Base-by-base conservation (phyloP, 2,797 vertebrate genomes). In the Astyanax mexicanus region DNA sequence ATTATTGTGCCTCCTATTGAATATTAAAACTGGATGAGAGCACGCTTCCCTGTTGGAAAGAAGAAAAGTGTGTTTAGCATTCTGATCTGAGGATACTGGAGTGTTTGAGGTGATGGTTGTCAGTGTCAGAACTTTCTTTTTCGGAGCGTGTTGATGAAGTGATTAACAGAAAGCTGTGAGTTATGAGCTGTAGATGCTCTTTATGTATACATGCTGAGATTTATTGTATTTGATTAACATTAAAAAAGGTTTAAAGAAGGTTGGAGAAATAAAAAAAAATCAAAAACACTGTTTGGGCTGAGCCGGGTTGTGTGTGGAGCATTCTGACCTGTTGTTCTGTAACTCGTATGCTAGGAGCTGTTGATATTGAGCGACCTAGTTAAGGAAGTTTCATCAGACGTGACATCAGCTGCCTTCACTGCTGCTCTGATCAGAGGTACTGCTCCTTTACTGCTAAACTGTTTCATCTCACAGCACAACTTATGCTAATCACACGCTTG, bases 21-120 rank as follows among this genome's bases (percentile, higher is more conserved):
- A 83, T 82, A 87, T 88, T 86, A 79, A 86, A 84, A 61, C 80
- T 75, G 72, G 81, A 69, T 84, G 75, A 71, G 82, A 83, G 75
- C 21, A 58, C 71, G 77, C 81, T 68, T 67, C 75, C 75, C 83
- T 83, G 85, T 86, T 88, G 78, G 74, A 74, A 85, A 84, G 75
- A 79, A 78, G 71, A 74, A 85, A 84, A 75, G 79, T 62, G 21
- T 69, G 62, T 84, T 77, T 72, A 55, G 71, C 85, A 76, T 82
- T 71, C 80, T 29, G 64, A 32, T 27, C 64, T 70, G 23, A 81
- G 74, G 51, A 40, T 45, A 25, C 23, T 65, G 42, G 27, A 40
- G 23, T 66, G 44, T 47, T 60, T 60, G 37, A 40, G 60, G 19
- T 68, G 65, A 51, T 51, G 68, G 42, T 66, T 67, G 67, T 67